Evolutionary conservation across 2,797 vertebrate genomes (phyloP).

Genomic region (Clarias platycephalus): DNA sequence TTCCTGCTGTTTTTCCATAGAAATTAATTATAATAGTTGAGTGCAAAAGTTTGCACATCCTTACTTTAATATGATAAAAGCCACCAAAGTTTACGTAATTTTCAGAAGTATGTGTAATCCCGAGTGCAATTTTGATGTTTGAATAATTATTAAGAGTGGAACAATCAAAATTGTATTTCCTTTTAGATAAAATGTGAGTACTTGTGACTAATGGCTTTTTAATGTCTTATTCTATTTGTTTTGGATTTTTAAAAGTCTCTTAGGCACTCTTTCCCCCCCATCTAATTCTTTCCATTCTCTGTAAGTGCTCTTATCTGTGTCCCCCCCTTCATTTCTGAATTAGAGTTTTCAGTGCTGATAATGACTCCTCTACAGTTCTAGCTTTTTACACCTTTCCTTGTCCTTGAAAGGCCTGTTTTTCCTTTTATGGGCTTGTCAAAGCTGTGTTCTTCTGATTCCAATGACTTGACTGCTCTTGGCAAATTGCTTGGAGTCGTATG

Average conservation of each 20-base stretch:
- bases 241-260: background rate
- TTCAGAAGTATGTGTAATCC: background rate
- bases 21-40: background rate
- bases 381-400: background rate
- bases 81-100: background rate
- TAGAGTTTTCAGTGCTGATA: background rate
- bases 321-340: background rate
- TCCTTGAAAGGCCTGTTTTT: background rate
- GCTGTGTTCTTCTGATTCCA: background rate
- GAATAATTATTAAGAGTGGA: background rate
- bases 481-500: background rate
- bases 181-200: background rate
- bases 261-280: too few relatives aligned
- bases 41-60: background rate
- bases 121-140: too few relatives aligned
- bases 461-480: background rate
- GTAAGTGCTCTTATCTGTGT: background rate
- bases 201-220: background rate
- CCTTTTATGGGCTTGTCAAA: background rate
- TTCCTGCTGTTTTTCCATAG: background rate
- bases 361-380: background rate
- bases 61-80: background rate
- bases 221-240: conserved; percentile 1
- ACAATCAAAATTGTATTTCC: background rate
- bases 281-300: background rate